A percentile compares a stretch with the other conserved stretches of the same genome.
phyloP scores from a whole-genome alignment of 2,113 vertebrate species.

The Mirza zaza region DNA sequence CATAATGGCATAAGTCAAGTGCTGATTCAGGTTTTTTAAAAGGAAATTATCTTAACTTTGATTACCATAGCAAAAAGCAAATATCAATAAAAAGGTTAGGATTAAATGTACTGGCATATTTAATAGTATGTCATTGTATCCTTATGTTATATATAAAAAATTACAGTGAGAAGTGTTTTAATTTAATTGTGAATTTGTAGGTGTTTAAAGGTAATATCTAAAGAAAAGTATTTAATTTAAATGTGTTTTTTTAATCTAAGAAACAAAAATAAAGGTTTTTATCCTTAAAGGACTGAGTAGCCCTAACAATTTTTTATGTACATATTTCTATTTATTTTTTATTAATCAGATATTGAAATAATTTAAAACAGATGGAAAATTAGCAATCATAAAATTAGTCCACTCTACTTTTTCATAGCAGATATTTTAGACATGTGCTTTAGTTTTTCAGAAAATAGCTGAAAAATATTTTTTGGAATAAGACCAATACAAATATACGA shows the following conservation, averaged over 20 bases:
- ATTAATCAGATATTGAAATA: not conserved
- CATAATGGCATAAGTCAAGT: not conserved
- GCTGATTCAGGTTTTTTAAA: constrained; percentile 1
- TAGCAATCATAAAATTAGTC: not conserved
- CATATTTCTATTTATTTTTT: not conserved
- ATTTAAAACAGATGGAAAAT: constrained; percentile 1
- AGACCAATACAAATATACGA: not conserved
- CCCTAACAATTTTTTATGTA: not conserved
- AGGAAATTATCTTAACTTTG: not conserved
- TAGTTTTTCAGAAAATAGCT: not conserved
- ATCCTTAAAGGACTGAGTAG: not conserved
- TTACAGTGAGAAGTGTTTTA: not conserved
- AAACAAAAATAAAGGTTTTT: not conserved
- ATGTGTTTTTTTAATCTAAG: not conserved
- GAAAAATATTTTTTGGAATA: not conserved
- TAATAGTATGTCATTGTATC: not conserved
- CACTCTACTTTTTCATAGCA: not conserved
- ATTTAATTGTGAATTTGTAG: not conserved
- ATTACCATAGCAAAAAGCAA: constrained; percentile 42
- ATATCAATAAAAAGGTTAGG: not conserved
- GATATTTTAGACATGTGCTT: not conserved
- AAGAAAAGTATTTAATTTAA: not conserved
- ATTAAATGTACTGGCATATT: not conserved
- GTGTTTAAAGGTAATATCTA: not conserved
- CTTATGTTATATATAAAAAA: not conserved